These are phyloP conservation scores for Zootoca vivipara DNA, from an alignment of 2,113 vertebrate genomes.

Conservation along the genomic window DNA sequence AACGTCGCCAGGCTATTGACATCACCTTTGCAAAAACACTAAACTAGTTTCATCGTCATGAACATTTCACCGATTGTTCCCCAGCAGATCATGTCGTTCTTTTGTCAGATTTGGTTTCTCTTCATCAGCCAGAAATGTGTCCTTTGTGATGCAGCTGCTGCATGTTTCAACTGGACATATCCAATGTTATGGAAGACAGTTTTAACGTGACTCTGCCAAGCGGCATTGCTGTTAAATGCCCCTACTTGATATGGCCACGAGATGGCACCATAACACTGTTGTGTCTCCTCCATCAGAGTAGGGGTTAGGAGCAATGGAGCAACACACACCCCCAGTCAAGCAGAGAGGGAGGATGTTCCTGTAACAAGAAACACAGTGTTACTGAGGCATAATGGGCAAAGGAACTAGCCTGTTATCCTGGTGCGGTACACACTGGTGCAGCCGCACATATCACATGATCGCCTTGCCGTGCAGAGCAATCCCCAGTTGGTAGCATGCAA, in stretches of 20 bases:
- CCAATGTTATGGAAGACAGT: neutral
- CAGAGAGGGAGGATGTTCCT: neutral
- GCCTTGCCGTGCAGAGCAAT: no score
- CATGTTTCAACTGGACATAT: neutral
- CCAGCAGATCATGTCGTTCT: neutral
- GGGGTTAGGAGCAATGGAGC: no score
- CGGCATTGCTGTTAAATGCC: neutral
- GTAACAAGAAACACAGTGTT: neutral
- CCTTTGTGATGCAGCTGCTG: neutral
- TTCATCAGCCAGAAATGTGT: neutral
- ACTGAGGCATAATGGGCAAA: neutral
- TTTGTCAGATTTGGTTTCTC: neutral
- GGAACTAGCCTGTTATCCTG: neutral
- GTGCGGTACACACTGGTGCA: neutral
- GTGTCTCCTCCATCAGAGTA: neutral
- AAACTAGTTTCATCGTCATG: neutral
- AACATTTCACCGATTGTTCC: neutral
- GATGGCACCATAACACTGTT: constrained; percentile 19
- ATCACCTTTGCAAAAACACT: neutral
- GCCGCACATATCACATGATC: neutral
- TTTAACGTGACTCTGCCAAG: neutral
- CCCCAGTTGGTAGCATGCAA: neutral
- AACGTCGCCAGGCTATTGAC: neutral
- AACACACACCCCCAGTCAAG: neutral
- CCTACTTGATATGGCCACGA: constrained; percentile 15